phyloP scores from a whole-genome alignment of 2,113 vertebrate species.

The Mandrillus leucophaeus region DNA sequence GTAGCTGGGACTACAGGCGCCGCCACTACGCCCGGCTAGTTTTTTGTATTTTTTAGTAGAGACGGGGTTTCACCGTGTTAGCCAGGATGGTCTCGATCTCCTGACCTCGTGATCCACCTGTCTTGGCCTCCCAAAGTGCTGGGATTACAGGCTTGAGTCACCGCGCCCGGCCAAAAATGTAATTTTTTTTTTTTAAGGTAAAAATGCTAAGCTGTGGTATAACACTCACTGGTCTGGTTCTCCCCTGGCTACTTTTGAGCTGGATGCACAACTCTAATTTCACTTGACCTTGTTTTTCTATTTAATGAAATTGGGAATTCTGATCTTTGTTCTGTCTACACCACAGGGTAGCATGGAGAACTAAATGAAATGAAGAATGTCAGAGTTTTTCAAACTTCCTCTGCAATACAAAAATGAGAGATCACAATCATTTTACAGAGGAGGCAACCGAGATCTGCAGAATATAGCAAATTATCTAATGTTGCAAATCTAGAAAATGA shows the following conservation, averaged over 20 bases:
- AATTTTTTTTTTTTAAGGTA: not conserved
- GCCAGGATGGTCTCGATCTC: too few relatives aligned
- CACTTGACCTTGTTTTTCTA: not conserved
- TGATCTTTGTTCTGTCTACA: not conserved
- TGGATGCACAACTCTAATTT: accelerated
- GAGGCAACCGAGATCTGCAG: not conserved
- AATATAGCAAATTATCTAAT: not conserved
- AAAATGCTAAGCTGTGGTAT: not conserved
- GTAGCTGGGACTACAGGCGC: too few relatives aligned
- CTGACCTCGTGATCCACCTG: too few relatives aligned
- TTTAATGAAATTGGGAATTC: not conserved
- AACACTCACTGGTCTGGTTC: not conserved
- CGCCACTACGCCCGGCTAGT: too few relatives aligned
- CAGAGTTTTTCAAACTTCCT: too few relatives aligned
- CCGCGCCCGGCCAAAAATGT: too few relatives aligned
- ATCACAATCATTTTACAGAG: not conserved
- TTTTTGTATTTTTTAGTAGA: too few relatives aligned
- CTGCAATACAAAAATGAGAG: not conserved
- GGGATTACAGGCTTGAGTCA: too few relatives aligned
- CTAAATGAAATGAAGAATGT: accelerated
- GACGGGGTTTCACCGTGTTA: too few relatives aligned
- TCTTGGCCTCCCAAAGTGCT: too few relatives aligned
- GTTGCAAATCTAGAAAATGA: not conserved
- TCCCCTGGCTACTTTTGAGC: not conserved
- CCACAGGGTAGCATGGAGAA: not conserved